These are phyloP conservation scores for Heterotis niloticus DNA, from an alignment of 2,113 vertebrate species.

Conservation along the genomic window DNA sequence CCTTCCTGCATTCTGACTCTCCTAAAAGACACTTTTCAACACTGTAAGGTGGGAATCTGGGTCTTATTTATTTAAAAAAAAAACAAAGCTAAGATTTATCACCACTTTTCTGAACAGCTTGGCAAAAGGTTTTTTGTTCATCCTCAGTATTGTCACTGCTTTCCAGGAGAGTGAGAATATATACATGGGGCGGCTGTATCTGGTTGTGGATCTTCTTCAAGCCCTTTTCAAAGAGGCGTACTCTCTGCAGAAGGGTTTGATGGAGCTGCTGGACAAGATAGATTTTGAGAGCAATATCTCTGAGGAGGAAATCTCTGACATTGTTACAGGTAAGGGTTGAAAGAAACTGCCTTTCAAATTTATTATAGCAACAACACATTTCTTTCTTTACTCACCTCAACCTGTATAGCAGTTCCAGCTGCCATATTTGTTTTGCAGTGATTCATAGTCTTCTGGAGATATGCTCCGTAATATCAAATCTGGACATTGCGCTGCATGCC, in stretches of 20 bases:
- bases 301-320: conserved; percentile 64
- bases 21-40: conserved; percentile 77
- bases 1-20: conserved; percentile 75
- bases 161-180: conserved; percentile 81
- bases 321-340: conserved; percentile 72
- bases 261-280: conserved; percentile 81
- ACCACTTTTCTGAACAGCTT: background rate
- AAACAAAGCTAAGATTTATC: background rate
- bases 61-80: background rate
- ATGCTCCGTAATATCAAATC: conserved; percentile 80
- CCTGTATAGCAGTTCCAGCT: no score
- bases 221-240: conserved; percentile 87
- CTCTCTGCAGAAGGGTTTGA: conserved; percentile 82
- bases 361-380: background rate
- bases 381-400: background rate
- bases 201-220: conserved; percentile 87
- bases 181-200: conserved; percentile 79
- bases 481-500: conserved; percentile 92
- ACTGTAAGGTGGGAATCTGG: conserved; percentile 77
- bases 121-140: background rate
- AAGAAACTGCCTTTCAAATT: background rate
- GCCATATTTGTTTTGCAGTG: conserved; percentile 57
- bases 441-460: conserved; percentile 89
- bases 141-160: conserved; percentile 3
- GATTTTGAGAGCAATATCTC: conserved; percentile 60